Evolutionary conservation across 2,888 invertebrate genomes (phyloP).

Genomic region (Acronicta alni): DNA sequence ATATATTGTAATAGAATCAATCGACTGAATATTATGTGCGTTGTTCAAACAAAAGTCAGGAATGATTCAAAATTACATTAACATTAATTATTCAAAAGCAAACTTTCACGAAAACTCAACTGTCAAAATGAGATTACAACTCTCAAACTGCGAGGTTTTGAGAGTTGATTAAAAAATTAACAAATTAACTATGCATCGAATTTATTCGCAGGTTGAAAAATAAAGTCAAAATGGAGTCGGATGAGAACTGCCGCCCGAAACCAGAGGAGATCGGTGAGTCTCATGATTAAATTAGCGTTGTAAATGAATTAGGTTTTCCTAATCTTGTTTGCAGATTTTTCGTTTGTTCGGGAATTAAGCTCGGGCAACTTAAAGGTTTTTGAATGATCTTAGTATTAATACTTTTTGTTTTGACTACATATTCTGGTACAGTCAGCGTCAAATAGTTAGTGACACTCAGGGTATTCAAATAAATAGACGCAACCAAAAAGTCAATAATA

Average conservation of each 20-base stretch:
- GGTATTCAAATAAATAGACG: too few species aligned
- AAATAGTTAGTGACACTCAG: too few species aligned
- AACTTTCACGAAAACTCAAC: slow-evolving; percentile 19
- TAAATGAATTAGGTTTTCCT: slow-evolving; percentile 3
- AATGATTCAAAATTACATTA: slow-evolving; percentile 8
- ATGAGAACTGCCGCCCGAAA: slow-evolving; percentile 75
- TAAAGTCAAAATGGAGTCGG: slow-evolving; percentile 76
- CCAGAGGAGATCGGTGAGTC: slow-evolving; percentile 76
- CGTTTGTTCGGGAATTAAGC: not conserved
- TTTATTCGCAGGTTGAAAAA: slow-evolving; percentile 77
- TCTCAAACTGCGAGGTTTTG: slow-evolving; percentile 2
- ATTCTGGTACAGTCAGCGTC: too few species aligned
- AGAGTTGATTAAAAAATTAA: slow-evolving; percentile 14
- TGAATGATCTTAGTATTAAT: too few species aligned
- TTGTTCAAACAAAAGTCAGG: slow-evolving; percentile 1
- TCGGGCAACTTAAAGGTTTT: too few species aligned
- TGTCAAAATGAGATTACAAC: slow-evolving; percentile 14
- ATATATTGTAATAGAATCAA: too few species aligned
- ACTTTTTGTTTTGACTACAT: too few species aligned
- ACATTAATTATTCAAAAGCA: slow-evolving; percentile 26
- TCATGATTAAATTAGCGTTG: slow-evolving; percentile 12
- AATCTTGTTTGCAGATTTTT: slow-evolving; percentile 6
- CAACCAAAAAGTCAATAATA: too few species aligned
- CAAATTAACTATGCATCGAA: slow-evolving; percentile 17
- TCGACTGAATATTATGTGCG: too few species aligned